Percentiles rank a stretch among this genome's conserved stretches.
Evolutionary conservation across 92 coral and sea anemone species (phyloP).

Genomic region (Ricordea florida): DNA sequence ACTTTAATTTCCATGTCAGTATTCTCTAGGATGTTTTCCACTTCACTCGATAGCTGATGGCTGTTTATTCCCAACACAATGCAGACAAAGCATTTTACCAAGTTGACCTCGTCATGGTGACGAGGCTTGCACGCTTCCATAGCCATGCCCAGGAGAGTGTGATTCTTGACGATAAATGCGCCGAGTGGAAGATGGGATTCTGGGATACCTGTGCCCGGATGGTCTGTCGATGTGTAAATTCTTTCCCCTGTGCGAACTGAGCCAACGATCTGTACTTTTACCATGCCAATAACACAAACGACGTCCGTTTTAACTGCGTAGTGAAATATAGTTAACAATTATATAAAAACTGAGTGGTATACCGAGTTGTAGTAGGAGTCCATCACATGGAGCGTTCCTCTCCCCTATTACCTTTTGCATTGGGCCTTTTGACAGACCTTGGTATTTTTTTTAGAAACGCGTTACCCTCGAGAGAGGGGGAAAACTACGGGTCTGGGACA

Average conservation of each 20-base stretch:
- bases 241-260: constrained; percentile 90
- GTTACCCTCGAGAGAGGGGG: no score
- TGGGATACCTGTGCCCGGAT: constrained; percentile 90
- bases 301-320: constrained; percentile 73
- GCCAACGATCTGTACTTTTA: constrained; percentile 83
- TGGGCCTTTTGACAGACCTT: no score
- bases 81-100: constrained; percentile 94
- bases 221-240: constrained; percentile 76
- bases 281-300: constrained; percentile 98
- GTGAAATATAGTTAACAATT: not conserved
- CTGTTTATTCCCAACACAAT: constrained; percentile 92
- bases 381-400: no score
- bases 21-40: constrained; percentile 75
- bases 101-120: constrained; percentile 60
- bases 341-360: no score
- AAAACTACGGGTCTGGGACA: no score
- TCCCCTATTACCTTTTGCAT: no score
- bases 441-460: no score
- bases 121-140: constrained; percentile 78
- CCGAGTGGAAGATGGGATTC: constrained; percentile 97
- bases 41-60: constrained; percentile 74
- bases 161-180: constrained; percentile 59
- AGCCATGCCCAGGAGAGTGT: constrained; percentile 93
- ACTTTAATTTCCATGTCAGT: constrained; percentile 68
- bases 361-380: no score